Evolutionary conservation across 2,888 invertebrate species (phyloP).

Genomic region (Steinernema hermaphroditum): DNA sequence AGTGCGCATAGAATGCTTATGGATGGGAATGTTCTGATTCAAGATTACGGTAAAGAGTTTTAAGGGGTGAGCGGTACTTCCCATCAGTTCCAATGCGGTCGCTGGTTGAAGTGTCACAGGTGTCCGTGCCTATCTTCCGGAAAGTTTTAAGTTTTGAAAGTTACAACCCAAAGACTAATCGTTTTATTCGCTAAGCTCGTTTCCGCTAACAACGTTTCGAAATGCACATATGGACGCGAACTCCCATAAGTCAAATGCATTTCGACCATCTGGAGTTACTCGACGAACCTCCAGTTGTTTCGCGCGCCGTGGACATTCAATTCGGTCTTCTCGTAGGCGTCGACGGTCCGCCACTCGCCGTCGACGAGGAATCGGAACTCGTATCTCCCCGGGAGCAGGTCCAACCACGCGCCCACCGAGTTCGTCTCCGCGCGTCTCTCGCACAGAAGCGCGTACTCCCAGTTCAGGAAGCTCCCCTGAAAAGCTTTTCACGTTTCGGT

Average conservation of each 20-base stretch:
- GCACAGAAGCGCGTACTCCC: slow-evolving; percentile 58
- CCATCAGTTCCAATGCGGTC: too few relatives aligned
- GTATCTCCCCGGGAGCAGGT: slow-evolving; percentile 55
- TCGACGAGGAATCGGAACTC: slow-evolving; percentile 60
- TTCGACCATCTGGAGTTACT: slow-evolving; percentile 33
- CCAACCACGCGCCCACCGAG: slow-evolving; percentile 52
- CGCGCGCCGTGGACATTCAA: slow-evolving; percentile 50
- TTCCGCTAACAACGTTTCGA: background rate
- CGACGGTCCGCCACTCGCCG: slow-evolving; percentile 53
- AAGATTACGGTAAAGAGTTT: too few relatives aligned
- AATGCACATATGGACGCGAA: slow-evolving; percentile 25
- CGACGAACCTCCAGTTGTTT: slow-evolving; percentile 51
- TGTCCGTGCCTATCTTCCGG: too few relatives aligned
- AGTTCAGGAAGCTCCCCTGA: slow-evolving; percentile 59
- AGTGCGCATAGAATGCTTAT: too few relatives aligned
- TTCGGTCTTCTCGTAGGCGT: slow-evolving; percentile 42
- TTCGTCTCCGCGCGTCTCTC: slow-evolving; percentile 43
- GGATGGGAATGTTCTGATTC: too few relatives aligned
- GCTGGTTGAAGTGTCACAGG: too few relatives aligned
- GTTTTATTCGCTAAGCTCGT: too few relatives aligned
- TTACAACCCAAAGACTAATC: too few relatives aligned
- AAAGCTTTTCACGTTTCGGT: slow-evolving; percentile 1
- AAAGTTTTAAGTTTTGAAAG: too few relatives aligned
- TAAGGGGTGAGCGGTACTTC: too few relatives aligned
- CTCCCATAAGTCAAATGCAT: slow-evolving; percentile 18